Evolutionary conservation across 2,888 invertebrate genomes (phyloP), one percentile per base, ranked within the genome.

Genomic region (Apamea monoglypha): DNA sequence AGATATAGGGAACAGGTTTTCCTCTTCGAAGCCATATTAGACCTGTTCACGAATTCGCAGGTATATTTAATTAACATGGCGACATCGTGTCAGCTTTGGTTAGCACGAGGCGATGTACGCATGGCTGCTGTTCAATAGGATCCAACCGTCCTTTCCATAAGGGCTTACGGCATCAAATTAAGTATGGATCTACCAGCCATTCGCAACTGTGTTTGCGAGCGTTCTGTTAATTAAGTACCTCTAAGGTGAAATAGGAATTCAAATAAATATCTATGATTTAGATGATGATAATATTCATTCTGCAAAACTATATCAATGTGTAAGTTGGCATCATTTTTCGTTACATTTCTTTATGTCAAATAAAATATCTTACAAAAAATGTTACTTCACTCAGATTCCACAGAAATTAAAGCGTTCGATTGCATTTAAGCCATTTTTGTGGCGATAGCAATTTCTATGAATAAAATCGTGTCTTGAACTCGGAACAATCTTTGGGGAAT

Each of bases 401-500:
- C 32, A 63, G 44, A 67, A 53, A 66, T 68, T 72, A 82, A 76
- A 81, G 4, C 36, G 67, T 53, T 12, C 67, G 36, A 70, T 70
- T 83, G 83, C 83, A 78, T 78, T 70, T 47, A 56, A 50, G 36
- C 63, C 68, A 79, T 66, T 83, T 82, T 78, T 61, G 69, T 69
- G 71, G 50, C 64, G 50, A 68, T 64, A 77, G 78, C 47, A 82
- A 83, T 72, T 63, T 63, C 82, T 73, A 82, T 82, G 82, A 82
- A 78, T 83, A 76, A 77, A 81, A 84, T 76, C 67, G 74, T 63
- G 64, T 74, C 81, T 59, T 74, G 56, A 76, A 71, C 71, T 75
- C 71, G 44, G 21, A 36, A 68, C 44, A 64, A 74, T 80, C 82
- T 53, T 67, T 70, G 21, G 86, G 76, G 81, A 81, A 84, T 84